Evolutionary conservation across 1,140 invertebrate species (phyloP).

Genomic region (roundworm (Caenorhabditis elegans)): DNA sequence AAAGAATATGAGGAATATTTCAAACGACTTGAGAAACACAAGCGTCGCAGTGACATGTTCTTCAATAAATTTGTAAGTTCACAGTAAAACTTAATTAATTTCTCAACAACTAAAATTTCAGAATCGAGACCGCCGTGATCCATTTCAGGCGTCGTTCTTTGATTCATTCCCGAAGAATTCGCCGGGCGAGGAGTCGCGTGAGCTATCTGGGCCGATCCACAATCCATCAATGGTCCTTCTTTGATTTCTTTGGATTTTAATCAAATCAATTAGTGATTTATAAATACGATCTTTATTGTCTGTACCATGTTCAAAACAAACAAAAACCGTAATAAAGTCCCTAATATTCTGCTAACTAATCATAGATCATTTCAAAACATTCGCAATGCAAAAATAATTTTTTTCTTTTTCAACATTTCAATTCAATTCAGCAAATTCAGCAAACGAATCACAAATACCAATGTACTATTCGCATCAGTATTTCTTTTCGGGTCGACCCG

Average conservation of each 20-base stretch:
- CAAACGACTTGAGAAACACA: constrained; percentile 20
- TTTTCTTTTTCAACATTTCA: too few relatives aligned
- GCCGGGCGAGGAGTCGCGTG: neutral
- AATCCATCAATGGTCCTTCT: constrained; percentile 28
- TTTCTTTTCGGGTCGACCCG: constrained; percentile 1
- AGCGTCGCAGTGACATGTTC: constrained; percentile 9
- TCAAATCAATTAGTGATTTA: too few relatives aligned
- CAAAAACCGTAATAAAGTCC: neutral
- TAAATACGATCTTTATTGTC: too few relatives aligned
- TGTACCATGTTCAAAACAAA: too few relatives aligned
- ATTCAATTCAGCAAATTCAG: too few relatives aligned
- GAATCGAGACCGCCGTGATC: constrained; percentile 16
- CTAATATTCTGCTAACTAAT: too few relatives aligned
- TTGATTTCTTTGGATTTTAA: neutral
- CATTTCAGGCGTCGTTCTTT: constrained; percentile 32
- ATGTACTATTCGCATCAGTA: constrained; percentile 1
- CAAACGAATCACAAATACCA: neutral
- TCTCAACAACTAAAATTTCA: neutral
- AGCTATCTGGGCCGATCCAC: neutral
- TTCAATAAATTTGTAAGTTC: constrained; percentile 13
- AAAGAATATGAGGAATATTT: constrained; percentile 36
- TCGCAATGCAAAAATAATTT: too few relatives aligned
- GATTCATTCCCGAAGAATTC: constrained; percentile 20
- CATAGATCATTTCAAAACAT: too few relatives aligned
- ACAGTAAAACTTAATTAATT: neutral